A percentile compares a stretch with the other conserved stretches of the same genome.
phyloP scores from a whole-genome alignment of 2,888 invertebrate species.

The Eristalis arbustorum region DNA sequence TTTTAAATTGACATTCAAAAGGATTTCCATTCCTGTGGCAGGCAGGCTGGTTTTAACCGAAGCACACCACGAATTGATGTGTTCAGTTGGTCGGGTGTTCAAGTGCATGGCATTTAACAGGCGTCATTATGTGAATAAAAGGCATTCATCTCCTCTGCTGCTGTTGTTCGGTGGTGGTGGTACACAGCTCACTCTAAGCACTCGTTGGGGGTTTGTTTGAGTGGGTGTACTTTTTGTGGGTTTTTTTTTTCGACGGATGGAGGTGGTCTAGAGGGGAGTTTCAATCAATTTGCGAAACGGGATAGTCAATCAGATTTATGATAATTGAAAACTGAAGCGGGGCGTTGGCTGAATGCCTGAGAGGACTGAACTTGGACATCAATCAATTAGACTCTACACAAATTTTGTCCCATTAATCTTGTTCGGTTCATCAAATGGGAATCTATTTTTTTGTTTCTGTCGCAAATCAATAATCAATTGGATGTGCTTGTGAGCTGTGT shows the following conservation, averaged over 20 bases:
- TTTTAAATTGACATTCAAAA: constrained; percentile 64
- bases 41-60: constrained; percentile 8
- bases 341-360: not conserved
- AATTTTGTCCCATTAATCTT: too few species aligned
- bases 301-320: not conserved
- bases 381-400: too few species aligned
- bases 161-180: too few species aligned
- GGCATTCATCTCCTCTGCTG: not conserved
- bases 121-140: constrained; percentile 13
- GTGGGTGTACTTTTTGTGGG: too few species aligned
- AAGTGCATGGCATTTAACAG: constrained; percentile 6
- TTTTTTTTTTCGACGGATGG: not conserved
- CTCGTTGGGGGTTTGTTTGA: too few species aligned
- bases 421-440: too few species aligned
- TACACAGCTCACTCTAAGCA: too few species aligned
- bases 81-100: not conserved
- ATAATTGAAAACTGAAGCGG: not conserved
- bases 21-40: constrained; percentile 47
- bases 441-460: too few species aligned
- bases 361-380: not conserved
- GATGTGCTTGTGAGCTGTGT: too few species aligned
- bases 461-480: too few species aligned
- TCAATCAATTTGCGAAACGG: not conserved
- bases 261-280: too few species aligned
- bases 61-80: not conserved